These are phyloP conservation scores for Trilocha varians DNA, from an alignment of 2,888 invertebrate genomes.

Conservation along the genomic window DNA sequence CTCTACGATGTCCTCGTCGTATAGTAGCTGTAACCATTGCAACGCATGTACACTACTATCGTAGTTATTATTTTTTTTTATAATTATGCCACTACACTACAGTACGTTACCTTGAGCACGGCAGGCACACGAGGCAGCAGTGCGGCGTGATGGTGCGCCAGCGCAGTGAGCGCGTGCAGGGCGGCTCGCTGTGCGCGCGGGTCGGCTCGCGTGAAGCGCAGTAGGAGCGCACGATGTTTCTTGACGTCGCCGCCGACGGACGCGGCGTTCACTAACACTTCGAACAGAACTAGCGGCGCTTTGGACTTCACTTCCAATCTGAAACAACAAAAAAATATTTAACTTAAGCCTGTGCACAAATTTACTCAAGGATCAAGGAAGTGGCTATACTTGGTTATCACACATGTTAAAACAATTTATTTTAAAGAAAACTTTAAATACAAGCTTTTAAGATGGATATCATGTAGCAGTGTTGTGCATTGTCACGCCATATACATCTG, in stretches of 20 bases:
- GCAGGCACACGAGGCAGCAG: conserved; percentile 92
- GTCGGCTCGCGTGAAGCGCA: conserved; percentile 86
- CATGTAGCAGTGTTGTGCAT: no score
- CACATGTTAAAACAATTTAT: no score
- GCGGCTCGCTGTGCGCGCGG: conserved; percentile 91
- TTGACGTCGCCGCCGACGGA: conserved; percentile 80
- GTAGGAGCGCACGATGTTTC: conserved; percentile 82
- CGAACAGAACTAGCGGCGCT: conserved; percentile 93
- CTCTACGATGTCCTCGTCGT: conserved; percentile 95
- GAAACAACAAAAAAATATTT: no score
- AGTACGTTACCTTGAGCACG: conserved; percentile 79
- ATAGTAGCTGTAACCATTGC: conserved; percentile 83
- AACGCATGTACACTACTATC: no score
- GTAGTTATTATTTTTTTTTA: no score
- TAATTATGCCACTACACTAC: no score
- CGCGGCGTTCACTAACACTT: conserved; percentile 84
- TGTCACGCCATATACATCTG: no score
- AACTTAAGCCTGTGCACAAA: no score
- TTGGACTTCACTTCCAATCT: conserved; percentile 93
- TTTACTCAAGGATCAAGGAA: no score
- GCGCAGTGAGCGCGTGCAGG: conserved; percentile 95
- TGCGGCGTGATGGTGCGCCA: conserved; percentile 84
- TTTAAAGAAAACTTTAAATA: no score
- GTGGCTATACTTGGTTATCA: no score
- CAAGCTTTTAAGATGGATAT: no score